phyloP scores from a whole-genome alignment of 2,113 vertebrate species.

The Tautogolabrus adspersus region DNA sequence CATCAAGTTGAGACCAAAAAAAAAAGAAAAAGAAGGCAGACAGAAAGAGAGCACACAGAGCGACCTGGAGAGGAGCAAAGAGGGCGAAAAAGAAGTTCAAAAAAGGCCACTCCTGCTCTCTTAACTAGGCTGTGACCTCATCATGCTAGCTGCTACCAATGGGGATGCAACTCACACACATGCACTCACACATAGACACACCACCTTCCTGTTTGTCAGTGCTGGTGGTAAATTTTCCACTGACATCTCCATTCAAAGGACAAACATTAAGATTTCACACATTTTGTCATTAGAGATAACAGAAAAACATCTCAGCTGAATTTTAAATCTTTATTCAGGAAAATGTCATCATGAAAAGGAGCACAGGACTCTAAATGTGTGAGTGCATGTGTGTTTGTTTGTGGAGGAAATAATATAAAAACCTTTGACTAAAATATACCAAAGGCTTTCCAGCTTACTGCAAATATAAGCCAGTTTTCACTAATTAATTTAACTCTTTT shows the following conservation, averaged over 20 bases:
- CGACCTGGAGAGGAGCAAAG: constrained; percentile 33
- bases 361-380: neutral
- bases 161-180: constrained; percentile 54
- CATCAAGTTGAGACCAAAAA: constrained; percentile 35
- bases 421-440: neutral
- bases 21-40: neutral
- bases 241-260: constrained; percentile 83
- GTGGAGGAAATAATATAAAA: neutral
- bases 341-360: neutral
- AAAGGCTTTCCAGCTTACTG: neutral
- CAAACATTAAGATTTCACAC: constrained; percentile 33
- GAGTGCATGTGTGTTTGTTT: neutral
- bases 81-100: constrained; percentile 53
- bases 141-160: constrained; percentile 64
- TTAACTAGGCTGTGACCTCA: constrained; percentile 66
- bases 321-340: no score
- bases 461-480: neutral
- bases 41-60: constrained; percentile 33
- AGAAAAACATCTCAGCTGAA: neutral
- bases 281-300: neutral
- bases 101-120: constrained; percentile 60
- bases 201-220: constrained; percentile 91
- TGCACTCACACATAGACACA: constrained; percentile 46
- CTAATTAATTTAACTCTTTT: neutral
- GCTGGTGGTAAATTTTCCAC: constrained; percentile 89